These are phyloP conservation scores for Tiliqua scincoides DNA, from an alignment of 2,113 vertebrate genomes.

Conservation along the genomic window DNA sequence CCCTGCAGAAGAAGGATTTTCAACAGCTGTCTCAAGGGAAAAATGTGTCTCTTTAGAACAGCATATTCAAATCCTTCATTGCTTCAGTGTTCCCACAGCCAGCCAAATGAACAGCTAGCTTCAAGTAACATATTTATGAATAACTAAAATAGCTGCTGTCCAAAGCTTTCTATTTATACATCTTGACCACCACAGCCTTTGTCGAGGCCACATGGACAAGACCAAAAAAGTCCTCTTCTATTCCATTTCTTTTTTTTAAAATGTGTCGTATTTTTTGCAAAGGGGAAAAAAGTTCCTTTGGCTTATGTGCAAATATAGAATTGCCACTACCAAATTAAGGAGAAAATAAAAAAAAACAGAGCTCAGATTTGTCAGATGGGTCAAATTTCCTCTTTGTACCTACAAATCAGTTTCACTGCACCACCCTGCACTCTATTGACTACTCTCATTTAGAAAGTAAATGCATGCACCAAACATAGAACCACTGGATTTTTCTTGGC, in stretches of 20 bases:
- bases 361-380: constrained; percentile 4
- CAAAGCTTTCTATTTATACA: background rate
- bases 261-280: background rate
- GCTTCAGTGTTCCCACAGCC: background rate
- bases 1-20: background rate
- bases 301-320: background rate
- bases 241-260: background rate
- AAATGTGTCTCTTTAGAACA: background rate
- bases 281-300: background rate
- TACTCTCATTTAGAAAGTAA: no score
- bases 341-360: background rate
- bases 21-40: background rate
- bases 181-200: background rate
- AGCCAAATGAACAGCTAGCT: background rate
- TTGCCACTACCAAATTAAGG: background rate
- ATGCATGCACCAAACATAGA: no score
- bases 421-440: no score
- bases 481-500: no score
- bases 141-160: background rate
- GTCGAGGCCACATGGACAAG: background rate
- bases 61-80: background rate
- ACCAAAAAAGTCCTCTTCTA: no score
- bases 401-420: no score
- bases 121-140: background rate
- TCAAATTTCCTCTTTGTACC: no score